Conservation (phyloP, 2,797 vertebrate genomes). For the Argyrosomus regius region DNA sequence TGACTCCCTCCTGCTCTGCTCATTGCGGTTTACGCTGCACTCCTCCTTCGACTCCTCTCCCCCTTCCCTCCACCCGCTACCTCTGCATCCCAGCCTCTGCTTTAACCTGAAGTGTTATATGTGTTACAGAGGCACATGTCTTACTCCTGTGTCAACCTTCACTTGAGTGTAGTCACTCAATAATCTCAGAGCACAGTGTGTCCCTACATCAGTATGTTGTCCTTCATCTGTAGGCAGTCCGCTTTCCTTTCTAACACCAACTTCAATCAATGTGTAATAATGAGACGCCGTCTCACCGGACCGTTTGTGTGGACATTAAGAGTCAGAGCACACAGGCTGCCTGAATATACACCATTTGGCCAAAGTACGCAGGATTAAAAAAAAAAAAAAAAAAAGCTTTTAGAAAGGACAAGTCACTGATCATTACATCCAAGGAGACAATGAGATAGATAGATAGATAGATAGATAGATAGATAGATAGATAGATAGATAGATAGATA, state of each 20-base stretch:
- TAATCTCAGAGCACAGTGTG: constrained; percentile 25
- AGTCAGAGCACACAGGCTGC: constrained; percentile 35
- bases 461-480: background rate
- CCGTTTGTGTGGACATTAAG: constrained; percentile 40
- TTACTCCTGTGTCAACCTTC: constrained; percentile 30
- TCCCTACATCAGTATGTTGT: constrained; percentile 11
- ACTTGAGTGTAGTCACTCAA: background rate
- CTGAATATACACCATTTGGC: constrained; percentile 30
- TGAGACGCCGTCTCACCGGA: constrained; percentile 25
- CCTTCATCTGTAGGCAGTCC: constrained; percentile 36
- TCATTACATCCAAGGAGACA: constrained; percentile 17
- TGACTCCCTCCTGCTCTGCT: constrained; percentile 52
- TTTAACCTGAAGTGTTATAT: constrained; percentile 42
- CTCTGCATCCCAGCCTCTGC: constrained; percentile 39
- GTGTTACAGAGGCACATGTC: constrained; percentile 18
- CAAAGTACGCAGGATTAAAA: constrained; percentile 5
- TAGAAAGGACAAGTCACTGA: constrained; percentile 14
- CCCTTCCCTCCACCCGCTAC: constrained; percentile 24
- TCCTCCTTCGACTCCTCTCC: constrained; percentile 38
- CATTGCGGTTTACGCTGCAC: constrained; percentile 57
- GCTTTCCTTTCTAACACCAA: constrained; percentile 20
- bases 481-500: background rate
- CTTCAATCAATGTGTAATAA: constrained; percentile 56
- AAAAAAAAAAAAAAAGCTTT: background rate
- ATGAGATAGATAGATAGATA: background rate